phyloP scores from a whole-genome alignment of 2,797 vertebrate genomes.

The Podarcis siculus region DNA sequence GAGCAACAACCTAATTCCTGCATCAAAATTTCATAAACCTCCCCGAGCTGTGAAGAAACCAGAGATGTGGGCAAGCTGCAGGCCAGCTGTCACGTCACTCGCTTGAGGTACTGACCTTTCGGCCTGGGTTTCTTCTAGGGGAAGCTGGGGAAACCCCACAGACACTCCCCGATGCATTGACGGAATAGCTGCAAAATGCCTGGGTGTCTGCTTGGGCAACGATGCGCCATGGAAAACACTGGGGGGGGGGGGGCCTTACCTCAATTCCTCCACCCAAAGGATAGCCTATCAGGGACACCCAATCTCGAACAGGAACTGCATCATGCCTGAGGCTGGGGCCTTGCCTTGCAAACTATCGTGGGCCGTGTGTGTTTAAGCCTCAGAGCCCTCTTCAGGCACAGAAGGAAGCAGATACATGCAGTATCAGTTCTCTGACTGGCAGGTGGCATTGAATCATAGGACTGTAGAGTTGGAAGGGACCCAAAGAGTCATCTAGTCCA shows the following conservation, averaged over 20 bases:
- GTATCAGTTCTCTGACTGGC: neutral
- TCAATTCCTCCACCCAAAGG: neutral
- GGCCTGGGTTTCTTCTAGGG: constrained; percentile 46
- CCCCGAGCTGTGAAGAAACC: constrained; percentile 74
- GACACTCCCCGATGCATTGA: no score
- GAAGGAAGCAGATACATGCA: neutral
- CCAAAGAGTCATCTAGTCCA: no score
- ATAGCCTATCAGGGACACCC: no score
- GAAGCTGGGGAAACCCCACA: neutral
- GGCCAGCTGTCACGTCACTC: constrained; percentile 73
- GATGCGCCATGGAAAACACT: neutral
- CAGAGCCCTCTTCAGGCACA: neutral
- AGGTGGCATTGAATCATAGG: neutral
- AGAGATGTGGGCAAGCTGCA: constrained; percentile 70
- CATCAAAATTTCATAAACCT: constrained; percentile 96
- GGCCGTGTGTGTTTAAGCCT: neutral
- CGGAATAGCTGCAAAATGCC: no score
- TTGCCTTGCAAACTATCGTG: neutral
- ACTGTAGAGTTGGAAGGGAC: no score
- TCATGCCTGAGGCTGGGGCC: neutral
- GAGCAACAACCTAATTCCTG: constrained; percentile 97
- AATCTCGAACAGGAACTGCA: neutral
- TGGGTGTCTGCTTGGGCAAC: neutral
- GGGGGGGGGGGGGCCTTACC: no score
- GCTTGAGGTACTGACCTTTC: constrained; percentile 78